A percentile compares a stretch with the other conserved stretches of the same genome.
phyloP scores from a whole-genome alignment of 92 coral and sea anemone genomes.

The Epizoanthus scotinus region DNA sequence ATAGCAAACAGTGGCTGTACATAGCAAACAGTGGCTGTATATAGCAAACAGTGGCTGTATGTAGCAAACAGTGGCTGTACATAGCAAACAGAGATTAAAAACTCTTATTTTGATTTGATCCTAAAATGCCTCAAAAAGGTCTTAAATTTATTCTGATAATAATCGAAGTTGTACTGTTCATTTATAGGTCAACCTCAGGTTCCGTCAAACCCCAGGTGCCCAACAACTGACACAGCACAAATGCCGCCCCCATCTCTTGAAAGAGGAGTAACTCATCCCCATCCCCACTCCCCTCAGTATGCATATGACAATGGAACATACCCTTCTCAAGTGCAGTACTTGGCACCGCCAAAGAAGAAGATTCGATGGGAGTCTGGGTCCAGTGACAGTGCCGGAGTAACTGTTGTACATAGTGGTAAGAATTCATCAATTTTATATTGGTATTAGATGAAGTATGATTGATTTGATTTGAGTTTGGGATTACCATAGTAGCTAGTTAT shows the following conservation, averaged over 20 bases:
- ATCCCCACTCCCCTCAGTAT: conserved; percentile 27
- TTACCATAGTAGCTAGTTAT: too few species aligned
- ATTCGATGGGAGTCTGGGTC: conserved; percentile 77
- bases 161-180: neutral
- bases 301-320: conserved; percentile 27
- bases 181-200: conserved; percentile 31
- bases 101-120: too few species aligned
- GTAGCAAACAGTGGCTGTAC: too few species aligned
- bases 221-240: conserved; percentile 18
- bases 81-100: too few species aligned
- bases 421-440: too few species aligned
- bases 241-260: conserved; percentile 41
- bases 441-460: too few species aligned
- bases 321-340: conserved; percentile 16
- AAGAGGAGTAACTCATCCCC: conserved; percentile 26
- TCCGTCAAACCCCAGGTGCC: conserved; percentile 21
- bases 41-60: too few species aligned
- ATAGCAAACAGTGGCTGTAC: too few species aligned
- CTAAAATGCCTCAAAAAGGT: too few species aligned
- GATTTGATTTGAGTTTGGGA: too few species aligned
- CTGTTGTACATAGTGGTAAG: conserved; percentile 49
- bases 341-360: conserved; percentile 56
- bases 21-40: too few species aligned
- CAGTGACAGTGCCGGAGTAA: conserved; percentile 48
- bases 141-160: too few species aligned